Conservation (phyloP, 2,888 invertebrate genomes). For the Sarcophaga carnaria region DNA sequence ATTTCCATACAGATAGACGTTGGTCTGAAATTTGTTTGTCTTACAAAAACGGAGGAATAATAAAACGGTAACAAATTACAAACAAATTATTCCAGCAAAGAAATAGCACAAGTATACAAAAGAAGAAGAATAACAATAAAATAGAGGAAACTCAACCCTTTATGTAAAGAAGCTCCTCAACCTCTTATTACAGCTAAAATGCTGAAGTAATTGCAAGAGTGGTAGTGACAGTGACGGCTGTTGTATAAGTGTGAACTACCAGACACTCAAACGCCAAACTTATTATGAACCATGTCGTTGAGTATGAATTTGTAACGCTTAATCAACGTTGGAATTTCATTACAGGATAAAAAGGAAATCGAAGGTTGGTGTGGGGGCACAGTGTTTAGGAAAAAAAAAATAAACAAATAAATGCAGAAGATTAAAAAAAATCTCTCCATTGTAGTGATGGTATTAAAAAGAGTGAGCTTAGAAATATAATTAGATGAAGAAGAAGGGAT, state of each 20-base stretch:
- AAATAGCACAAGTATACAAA: neutral
- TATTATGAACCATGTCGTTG: slow-evolving; percentile 24
- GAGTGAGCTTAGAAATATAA: neutral
- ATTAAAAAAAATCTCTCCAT: neutral
- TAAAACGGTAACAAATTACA: too few species aligned
- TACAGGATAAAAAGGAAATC: slow-evolving; percentile 34
- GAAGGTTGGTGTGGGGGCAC: slow-evolving; percentile 22
- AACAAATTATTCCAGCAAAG: neutral
- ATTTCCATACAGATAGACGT: too few species aligned
- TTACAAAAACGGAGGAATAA: too few species aligned
- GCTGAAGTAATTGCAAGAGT: neutral
- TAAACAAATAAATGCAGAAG: slow-evolving; percentile 28
- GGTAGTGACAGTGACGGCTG: neutral
- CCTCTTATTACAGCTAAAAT: slow-evolving; percentile 22
- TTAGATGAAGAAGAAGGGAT: neutral
- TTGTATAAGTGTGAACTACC: neutral
- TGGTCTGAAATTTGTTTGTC: too few species aligned
- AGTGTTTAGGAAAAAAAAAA: slow-evolving; percentile 46
- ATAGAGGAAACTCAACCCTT: slow-evolving; percentile 35
- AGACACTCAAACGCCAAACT: neutral
- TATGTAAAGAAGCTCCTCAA: slow-evolving; percentile 12
- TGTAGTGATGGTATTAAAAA: slow-evolving; percentile 38
- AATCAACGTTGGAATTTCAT: slow-evolving; percentile 68
- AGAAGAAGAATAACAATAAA: neutral
- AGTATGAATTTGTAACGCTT: slow-evolving; percentile 57